phyloP scores from a whole-genome alignment of 2,888 invertebrate species.

The Adelphocoris suturalis region DNA sequence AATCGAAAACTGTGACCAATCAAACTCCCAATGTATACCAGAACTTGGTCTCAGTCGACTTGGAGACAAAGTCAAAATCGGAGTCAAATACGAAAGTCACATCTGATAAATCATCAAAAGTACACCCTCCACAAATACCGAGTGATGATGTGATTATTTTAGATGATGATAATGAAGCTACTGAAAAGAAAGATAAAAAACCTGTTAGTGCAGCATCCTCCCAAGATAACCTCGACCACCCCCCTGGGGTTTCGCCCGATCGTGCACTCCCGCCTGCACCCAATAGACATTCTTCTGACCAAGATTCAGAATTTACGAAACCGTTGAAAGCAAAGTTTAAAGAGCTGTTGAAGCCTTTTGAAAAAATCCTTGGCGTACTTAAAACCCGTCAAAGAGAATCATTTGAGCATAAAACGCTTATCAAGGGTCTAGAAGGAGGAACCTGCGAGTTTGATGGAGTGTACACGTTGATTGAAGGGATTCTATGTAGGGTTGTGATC shows the following conservation, averaged over 20 bases:
- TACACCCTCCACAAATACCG: neutral
- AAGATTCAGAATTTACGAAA: conserved; percentile 40
- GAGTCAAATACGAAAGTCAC: neutral
- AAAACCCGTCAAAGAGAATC: conserved; percentile 9
- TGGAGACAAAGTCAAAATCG: neutral
- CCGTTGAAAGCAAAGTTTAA: conserved; percentile 26
- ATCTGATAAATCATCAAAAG: too few relatives aligned
- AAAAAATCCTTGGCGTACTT: conserved; percentile 35
- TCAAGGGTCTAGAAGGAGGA: conserved; percentile 28
- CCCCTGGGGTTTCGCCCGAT: conserved; percentile 49
- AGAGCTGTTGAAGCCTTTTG: neutral
- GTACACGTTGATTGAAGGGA: conserved; percentile 32
- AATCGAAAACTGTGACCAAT: neutral
- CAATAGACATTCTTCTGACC: neutral
- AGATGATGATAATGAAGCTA: neutral
- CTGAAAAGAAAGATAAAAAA: neutral
- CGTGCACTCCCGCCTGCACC: neutral
- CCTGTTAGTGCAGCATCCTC: neutral
- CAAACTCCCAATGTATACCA: neutral
- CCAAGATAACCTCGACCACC: neutral
- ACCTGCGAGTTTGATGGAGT: conserved; percentile 37
- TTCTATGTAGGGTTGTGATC: conserved; percentile 51
- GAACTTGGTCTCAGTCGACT: neutral
- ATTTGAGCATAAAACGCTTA: neutral
- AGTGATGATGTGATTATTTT: neutral